Base-by-base conservation (phyloP, 1,140 invertebrate species). In the Drosophila quadrilineata region DNA sequence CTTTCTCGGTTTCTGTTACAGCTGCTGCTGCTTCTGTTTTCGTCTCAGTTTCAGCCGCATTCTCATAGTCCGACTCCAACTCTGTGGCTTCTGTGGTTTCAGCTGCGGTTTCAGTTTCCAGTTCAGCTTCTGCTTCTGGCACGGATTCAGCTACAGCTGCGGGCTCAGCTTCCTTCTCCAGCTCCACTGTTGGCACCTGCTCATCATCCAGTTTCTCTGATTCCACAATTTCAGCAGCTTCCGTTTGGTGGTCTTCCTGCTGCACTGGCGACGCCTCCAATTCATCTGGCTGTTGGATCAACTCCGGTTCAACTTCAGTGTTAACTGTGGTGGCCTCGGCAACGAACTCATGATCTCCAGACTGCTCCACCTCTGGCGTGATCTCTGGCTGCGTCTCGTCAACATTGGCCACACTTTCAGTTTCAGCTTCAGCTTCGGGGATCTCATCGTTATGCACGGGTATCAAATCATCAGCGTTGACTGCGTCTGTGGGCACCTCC, bases 351-450 rank as follows among this genome's bases (percentile, higher is more conserved):
- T 84, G 69, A 70, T 82, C 77, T 19, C 77, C 77, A 31, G 77
- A 84, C 19, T 62, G 64, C 9, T 67, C 64, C 57, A 43, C 29
- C 64, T 54, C 46, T 8, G 49, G 48, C 1, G 17, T 9, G 4
- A 33, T 49, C 26, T 52, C 52, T 12, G 52, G 28, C 29, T 26
- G 24, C 48, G 35, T 35, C 22, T 41, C 10, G 16, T n/a, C n/a
- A n/a, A 50, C 50, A 62, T 82, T 76, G 26, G 79, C 79, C 62
- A 74, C 79, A 84, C 79, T 84, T 86, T 84, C 79, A 41, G 16
- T 84, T 84, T 79, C 80, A 8, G 45, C 52, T 43, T 84, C 79
- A 41, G 16, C 86, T 84, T 79, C 80, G 8, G 45, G 46, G 43
- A 52, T 24, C 16, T 57, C 57, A 35, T 62, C 65, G 31, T 26